Conservation (phyloP, 1,140 invertebrate genomes). For the Forficula auricularia region DNA sequence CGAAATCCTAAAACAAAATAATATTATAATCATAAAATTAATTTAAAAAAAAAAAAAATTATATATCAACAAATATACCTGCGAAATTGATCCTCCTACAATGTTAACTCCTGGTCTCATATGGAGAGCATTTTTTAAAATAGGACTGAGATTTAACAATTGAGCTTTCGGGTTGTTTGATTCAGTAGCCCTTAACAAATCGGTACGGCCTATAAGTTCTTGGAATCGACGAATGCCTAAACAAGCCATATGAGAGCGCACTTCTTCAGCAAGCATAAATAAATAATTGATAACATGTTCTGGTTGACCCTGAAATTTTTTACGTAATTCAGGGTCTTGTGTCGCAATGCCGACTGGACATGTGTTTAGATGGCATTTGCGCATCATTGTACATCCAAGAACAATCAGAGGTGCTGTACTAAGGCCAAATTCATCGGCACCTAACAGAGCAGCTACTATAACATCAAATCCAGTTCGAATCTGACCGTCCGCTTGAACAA, state of each 20-base stretch:
- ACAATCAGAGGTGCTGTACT: slow-evolving; percentile 95
- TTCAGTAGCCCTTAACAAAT: slow-evolving; percentile 51
- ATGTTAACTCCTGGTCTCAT: slow-evolving; percentile 81
- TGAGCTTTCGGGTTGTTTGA: slow-evolving; percentile 59
- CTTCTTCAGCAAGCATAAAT: slow-evolving; percentile 93
- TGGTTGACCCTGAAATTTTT: slow-evolving; percentile 93
- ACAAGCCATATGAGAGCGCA: slow-evolving; percentile 73
- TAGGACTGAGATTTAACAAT: slow-evolving; percentile 63
- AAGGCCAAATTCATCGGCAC: slow-evolving; percentile 98
- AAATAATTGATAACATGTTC: slow-evolving; percentile 96
- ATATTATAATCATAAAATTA: background rate
- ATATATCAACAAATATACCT: slow-evolving; percentile 21
- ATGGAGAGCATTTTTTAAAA: slow-evolving; percentile 77
- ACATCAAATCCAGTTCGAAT: slow-evolving; percentile 90
- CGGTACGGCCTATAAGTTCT: slow-evolving; percentile 87
- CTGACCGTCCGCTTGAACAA: slow-evolving; percentile 90
- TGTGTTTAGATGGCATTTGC: slow-evolving; percentile 98
- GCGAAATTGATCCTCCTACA: slow-evolving; percentile 64
- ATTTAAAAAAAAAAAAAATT: background rate
- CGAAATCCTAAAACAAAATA: slow-evolving; percentile 56
- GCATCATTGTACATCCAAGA: slow-evolving; percentile 98
- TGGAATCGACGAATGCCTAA: slow-evolving; percentile 78
- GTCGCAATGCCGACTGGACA: slow-evolving; percentile 98
- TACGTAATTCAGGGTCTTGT: slow-evolving; percentile 83
- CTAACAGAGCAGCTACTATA: slow-evolving; percentile 84